phyloP scores from a whole-genome alignment of 2,797 vertebrate species.

The Glyptemys insculpta region DNA sequence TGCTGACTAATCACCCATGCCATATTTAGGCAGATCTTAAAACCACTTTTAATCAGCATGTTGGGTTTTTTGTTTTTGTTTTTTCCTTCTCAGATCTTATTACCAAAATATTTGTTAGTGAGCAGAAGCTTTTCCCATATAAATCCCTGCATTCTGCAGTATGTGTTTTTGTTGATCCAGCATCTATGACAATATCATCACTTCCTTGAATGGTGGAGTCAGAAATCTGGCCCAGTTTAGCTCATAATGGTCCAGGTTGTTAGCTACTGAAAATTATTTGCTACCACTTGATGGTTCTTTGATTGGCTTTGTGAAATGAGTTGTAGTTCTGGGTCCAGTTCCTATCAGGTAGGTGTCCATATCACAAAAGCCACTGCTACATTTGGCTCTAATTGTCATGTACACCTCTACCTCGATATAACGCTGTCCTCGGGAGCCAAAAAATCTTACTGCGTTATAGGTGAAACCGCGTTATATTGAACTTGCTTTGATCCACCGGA shows the following conservation, averaged over 20 bases:
- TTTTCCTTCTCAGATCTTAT: not conserved
- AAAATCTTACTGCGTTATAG: too few relatives aligned
- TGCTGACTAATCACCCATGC: too few relatives aligned
- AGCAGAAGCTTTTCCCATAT: not conserved
- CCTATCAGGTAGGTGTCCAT: not conserved
- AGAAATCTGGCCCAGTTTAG: not conserved
- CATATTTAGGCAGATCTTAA: not conserved
- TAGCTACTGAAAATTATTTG: not conserved
- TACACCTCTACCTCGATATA: not conserved
- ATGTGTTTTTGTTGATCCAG: not conserved
- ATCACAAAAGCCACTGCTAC: not conserved
- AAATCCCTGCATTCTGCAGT: accelerated
- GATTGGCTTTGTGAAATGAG: not conserved
- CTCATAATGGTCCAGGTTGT: not conserved
- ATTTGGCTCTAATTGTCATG: not conserved
- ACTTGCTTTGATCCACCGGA: too few relatives aligned
- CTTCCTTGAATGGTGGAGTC: not conserved
- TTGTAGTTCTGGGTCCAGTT: not conserved
- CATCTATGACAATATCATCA: not conserved
- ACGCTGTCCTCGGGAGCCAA: too few relatives aligned
- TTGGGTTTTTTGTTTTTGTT: not conserved
- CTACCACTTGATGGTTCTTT: not conserved
- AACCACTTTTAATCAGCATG: not conserved
- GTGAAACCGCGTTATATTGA: too few relatives aligned
- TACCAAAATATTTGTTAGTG: not conserved